These are phyloP conservation scores for Megalonaias nervosa DNA, from an alignment of 1,140 invertebrate species.

Conservation along the genomic window DNA sequence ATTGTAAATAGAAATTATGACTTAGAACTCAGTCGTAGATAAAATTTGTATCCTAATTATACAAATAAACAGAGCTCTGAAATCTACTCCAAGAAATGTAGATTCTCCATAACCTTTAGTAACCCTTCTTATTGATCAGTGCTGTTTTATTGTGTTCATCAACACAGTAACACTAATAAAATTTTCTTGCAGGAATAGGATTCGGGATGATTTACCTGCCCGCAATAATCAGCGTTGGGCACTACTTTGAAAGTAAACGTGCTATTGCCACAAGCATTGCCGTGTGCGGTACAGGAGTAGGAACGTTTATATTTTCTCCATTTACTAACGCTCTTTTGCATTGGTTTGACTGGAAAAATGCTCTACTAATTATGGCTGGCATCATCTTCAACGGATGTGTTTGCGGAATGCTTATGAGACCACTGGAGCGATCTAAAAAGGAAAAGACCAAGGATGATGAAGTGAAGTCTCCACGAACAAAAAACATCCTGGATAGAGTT, in stretches of 20 bases:
- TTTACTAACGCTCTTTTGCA: conserved; percentile 52
- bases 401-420: conserved; percentile 93
- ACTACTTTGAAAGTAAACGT: conserved; percentile 92
- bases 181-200: conserved; percentile 30
- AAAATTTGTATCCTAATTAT: too few species aligned
- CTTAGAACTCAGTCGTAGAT: too few species aligned
- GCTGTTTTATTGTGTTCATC: too few species aligned
- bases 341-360: conserved; percentile 85
- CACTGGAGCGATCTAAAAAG: conserved; percentile 81
- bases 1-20: too few species aligned
- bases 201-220: conserved; percentile 77
- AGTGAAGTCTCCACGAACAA: conserved; percentile 44
- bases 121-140: too few species aligned
- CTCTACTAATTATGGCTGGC: conserved; percentile 92
- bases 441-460: conserved; percentile 76
- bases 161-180: too few species aligned
- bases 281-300: conserved; percentile 88
- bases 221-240: conserved; percentile 94
- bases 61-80: too few species aligned
- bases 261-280: conserved; percentile 95
- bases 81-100: too few species aligned
- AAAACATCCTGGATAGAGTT: conserved; percentile 60
- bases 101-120: too few species aligned
- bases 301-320: conserved; percentile 93
- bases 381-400: conserved; percentile 93